Percentiles rank a stretch among this genome's conserved stretches.
Conservation (phyloP, 2,113 vertebrate species). For the Brachionichthys hirsutus region DNA sequence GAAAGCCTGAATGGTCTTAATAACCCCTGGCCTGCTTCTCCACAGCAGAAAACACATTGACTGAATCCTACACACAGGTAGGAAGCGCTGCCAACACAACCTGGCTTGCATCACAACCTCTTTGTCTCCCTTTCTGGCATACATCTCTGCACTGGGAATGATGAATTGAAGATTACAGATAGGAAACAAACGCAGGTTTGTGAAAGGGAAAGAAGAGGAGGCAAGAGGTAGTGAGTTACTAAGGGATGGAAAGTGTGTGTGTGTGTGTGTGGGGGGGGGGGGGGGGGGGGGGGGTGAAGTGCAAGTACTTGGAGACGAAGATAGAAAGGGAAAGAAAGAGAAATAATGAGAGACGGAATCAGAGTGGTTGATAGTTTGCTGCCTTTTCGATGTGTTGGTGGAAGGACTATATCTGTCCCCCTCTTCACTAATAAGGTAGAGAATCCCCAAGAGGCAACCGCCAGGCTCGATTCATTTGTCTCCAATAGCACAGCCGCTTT, state of each 20-base stretch:
- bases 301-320: slow-evolving; percentile 59
- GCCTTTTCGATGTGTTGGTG: slow-evolving; percentile 64
- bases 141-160: slow-evolving; percentile 55
- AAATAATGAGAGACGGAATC: slow-evolving; percentile 69
- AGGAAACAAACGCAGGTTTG: slow-evolving; percentile 59
- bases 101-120: slow-evolving; percentile 68
- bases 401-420: slow-evolving; percentile 64
- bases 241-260: slow-evolving; percentile 29
- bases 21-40: slow-evolving; percentile 45
- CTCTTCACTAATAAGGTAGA: slow-evolving; percentile 70
- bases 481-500: slow-evolving; percentile 69
- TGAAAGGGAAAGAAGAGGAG: slow-evolving; percentile 46
- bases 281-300: slow-evolving; percentile 22
- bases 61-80: slow-evolving; percentile 63
- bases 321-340: slow-evolving; percentile 52
- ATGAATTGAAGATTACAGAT: slow-evolving; percentile 68
- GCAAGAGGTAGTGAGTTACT: slow-evolving; percentile 52
- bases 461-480: slow-evolving; percentile 65
- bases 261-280: slow-evolving; percentile 3
- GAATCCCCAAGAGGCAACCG: slow-evolving; percentile 69
- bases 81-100: slow-evolving; percentile 63
- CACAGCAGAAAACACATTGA: slow-evolving; percentile 61
- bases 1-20: slow-evolving; percentile 51
- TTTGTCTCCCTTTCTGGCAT: slow-evolving; percentile 66
- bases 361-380: slow-evolving; percentile 66